Evolutionary conservation across 1,140 invertebrate species (phyloP), one percentile per base, ranked within the genome.

Genomic region (Cydia splendana): DNA sequence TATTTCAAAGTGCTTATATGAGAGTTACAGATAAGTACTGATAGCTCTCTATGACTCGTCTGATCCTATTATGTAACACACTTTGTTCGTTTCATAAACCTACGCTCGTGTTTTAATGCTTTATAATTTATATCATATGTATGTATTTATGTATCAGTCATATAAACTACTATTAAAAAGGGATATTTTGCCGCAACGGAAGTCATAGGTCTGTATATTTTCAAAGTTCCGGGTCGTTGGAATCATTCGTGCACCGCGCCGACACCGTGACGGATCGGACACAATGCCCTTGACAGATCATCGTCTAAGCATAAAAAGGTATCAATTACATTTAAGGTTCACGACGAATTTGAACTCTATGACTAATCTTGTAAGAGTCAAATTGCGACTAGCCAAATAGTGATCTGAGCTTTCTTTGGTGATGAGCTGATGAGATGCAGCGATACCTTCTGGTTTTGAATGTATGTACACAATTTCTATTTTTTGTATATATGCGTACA

Each of bases 201-300:
- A 53, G 57, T 62, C 57, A 62, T 62, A 62, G 20, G 10, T 62
- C 57, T 24, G 57, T 62, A 62, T 20, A 20, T 48, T 62, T 62
- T 20, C 4, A 24, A 62, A 62, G 57, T 62, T 62, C 57, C 57
- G 57, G 30, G 15, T 10, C 65, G 65, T 30, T 67, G 65, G 65
- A 75, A 76, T 74, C 75, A 69, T 77, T 87, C 86, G 86, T 87
- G 85, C 82, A 82, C 81, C 78, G 85, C 84, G 86, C 81, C 82
- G 81, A 83, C 82, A 84, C 86, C 88, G 84, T 90, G 84, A 85
- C 87, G 78, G 88, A 88, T 87, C 81, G 81, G 77, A 81, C 81
- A 86, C 82, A 87, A 85, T 82, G 82, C 80, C 82, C 76, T 77
- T 81, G 79, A 79, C 84, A 80, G 83, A 83, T 81, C 83, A 80